Evolutionary conservation across 1,140 invertebrate species (phyloP).

Genomic region (Platyura marginata): DNA sequence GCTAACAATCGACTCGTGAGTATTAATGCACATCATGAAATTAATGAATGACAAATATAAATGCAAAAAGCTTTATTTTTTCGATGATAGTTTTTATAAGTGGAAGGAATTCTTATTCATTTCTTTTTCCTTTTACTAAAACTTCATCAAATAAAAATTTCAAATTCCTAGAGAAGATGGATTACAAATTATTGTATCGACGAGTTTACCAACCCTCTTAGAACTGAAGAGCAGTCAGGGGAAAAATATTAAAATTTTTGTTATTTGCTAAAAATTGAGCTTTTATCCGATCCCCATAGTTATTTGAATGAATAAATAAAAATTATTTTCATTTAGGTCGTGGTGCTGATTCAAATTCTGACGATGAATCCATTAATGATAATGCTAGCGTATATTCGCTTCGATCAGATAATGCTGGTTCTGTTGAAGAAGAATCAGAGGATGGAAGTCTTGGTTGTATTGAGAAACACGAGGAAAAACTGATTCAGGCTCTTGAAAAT

Average conservation of each 20-base stretch:
- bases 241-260: too few relatives aligned
- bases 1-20: too few relatives aligned
- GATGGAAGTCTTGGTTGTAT: slow-evolving; percentile 12
- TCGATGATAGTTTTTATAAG: too few relatives aligned
- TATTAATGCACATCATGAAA: too few relatives aligned
- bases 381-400: slow-evolving; percentile 48
- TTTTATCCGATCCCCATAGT: background rate
- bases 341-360: slow-evolving; percentile 27
- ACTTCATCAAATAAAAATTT: too few relatives aligned
- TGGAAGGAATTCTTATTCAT: too few relatives aligned
- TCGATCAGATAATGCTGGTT: slow-evolving; percentile 39
- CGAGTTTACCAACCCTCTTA: background rate
- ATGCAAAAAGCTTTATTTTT: too few relatives aligned
- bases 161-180: too few relatives aligned
- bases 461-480: slow-evolving; percentile 77
- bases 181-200: background rate
- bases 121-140: too few relatives aligned
- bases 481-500: slow-evolving; percentile 70
- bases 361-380: slow-evolving; percentile 50
- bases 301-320: background rate
- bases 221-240: too few relatives aligned
- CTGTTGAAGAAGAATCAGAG: slow-evolving; percentile 34
- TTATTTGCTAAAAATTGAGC: too few relatives aligned
- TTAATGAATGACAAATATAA: too few relatives aligned
- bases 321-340: background rate